Conservation (phyloP, 2,888 invertebrate genomes). For the Sacculina carcini region DNA sequence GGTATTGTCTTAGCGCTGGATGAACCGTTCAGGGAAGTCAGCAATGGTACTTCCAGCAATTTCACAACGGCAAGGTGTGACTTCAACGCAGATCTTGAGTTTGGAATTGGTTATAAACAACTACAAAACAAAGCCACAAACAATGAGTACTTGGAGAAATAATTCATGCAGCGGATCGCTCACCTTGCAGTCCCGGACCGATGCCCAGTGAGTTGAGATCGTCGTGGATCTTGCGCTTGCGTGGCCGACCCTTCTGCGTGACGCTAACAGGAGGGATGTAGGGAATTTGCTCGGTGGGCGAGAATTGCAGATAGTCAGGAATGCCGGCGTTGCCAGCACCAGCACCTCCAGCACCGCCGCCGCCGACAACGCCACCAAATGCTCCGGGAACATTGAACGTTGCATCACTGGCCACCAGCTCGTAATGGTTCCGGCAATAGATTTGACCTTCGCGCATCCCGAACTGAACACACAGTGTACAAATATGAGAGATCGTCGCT, state of each 20-base stretch:
- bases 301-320: slow-evolving; percentile 11
- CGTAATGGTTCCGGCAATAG: slow-evolving; percentile 38
- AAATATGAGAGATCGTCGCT: slow-evolving; percentile 7
- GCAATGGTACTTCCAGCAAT: too few relatives aligned
- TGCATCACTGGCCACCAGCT: slow-evolving; percentile 20
- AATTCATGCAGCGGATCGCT: too few relatives aligned
- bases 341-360: slow-evolving; percentile 10
- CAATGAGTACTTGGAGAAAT: too few relatives aligned
- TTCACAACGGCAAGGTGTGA: too few relatives aligned
- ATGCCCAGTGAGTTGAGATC: slow-evolving; percentile 7
- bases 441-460: slow-evolving; percentile 59
- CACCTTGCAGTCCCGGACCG: not conserved
- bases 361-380: slow-evolving; percentile 12
- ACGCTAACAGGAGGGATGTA: slow-evolving; percentile 35
- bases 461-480: slow-evolving; percentile 49
- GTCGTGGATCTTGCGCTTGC: slow-evolving; percentile 36
- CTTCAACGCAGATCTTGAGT: too few relatives aligned
- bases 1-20: not conserved
- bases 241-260: slow-evolving; percentile 56
- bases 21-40: not conserved
- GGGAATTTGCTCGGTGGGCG: slow-evolving; percentile 15
- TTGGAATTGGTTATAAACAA: too few relatives aligned
- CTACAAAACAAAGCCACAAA: not conserved
- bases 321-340: slow-evolving; percentile 9
- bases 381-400: not conserved